phyloP scores from a whole-genome alignment of 2,113 vertebrate species.

The Columba livia region DNA sequence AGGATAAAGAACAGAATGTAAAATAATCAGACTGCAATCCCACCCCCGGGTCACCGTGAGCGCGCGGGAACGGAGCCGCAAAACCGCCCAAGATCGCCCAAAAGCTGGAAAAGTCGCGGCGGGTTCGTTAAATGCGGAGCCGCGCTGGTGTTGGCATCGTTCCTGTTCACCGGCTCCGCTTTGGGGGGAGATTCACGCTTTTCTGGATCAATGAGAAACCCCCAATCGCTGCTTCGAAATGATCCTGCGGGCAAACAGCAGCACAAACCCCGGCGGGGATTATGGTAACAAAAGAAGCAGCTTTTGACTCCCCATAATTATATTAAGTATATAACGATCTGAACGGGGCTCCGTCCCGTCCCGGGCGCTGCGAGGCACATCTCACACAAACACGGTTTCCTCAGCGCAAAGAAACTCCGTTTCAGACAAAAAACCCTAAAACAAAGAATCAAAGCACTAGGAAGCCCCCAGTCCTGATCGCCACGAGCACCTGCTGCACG shows the following conservation, averaged over 20 bases:
- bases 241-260: not conserved
- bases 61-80: not conserved
- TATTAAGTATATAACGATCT: fast-evolving
- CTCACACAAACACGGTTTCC: not conserved
- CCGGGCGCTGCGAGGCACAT: not conserved
- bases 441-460: not conserved
- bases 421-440: no score
- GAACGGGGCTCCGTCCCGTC: fast-evolving
- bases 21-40: no score
- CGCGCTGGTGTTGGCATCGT: fast-evolving
- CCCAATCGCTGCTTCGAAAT: not conserved
- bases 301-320: not conserved
- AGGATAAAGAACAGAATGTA: fast-evolving
- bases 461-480: not conserved
- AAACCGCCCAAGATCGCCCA: not conserved
- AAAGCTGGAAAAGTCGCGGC: not conserved
- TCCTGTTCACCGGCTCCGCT: not conserved
- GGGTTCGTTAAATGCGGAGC: fast-evolving
- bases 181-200: not conserved
- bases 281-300: not conserved
- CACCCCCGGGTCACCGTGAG: no score
- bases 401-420: no score
- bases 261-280: not conserved
- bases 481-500: fast-evolving
- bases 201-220: not conserved